A percentile compares a stretch with the other conserved stretches of the same genome.
phyloP scores from a whole-genome alignment of 2,113 vertebrate genomes.

The Acrocephalus kingi region DNA sequence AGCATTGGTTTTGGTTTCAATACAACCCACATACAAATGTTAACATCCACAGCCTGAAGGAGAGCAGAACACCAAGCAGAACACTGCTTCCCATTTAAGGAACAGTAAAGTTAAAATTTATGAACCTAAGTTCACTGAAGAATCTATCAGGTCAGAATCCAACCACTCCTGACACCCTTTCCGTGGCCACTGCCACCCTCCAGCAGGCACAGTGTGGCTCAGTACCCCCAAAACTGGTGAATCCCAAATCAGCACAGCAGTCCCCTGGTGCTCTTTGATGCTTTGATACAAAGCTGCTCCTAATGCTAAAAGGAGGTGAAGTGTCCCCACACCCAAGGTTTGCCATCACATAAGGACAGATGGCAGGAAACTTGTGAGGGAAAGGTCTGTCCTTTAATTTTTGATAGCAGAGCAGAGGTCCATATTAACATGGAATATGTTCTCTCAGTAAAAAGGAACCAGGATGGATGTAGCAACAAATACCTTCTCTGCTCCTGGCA shows the following conservation, averaged over 20 bases:
- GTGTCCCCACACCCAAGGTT: not conserved
- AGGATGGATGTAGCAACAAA: not conserved
- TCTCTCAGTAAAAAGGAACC: not conserved
- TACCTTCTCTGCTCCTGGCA: not conserved
- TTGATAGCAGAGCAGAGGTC: not conserved
- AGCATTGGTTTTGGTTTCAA: not conserved
- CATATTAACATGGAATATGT: not conserved
- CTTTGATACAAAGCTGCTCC: not conserved
- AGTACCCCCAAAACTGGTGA: not conserved
- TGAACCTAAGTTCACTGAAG: not conserved
- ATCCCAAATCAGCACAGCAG: not conserved
- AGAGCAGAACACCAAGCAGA: not conserved
- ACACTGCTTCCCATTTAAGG: not conserved
- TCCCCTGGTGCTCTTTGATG: not conserved
- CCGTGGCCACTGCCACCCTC: not conserved
- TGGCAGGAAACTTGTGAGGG: not conserved
- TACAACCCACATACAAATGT: not conserved
- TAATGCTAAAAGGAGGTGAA: not conserved
- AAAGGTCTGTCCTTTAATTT: not conserved
- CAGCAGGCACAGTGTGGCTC: not conserved
- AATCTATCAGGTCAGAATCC: not conserved
- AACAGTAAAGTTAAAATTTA: not conserved
- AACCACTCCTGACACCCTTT: not conserved
- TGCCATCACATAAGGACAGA: not conserved
- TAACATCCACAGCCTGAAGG: not conserved